phyloP scores from a whole-genome alignment of 2,797 vertebrate genomes.

The Syndactyla subalaris region DNA sequence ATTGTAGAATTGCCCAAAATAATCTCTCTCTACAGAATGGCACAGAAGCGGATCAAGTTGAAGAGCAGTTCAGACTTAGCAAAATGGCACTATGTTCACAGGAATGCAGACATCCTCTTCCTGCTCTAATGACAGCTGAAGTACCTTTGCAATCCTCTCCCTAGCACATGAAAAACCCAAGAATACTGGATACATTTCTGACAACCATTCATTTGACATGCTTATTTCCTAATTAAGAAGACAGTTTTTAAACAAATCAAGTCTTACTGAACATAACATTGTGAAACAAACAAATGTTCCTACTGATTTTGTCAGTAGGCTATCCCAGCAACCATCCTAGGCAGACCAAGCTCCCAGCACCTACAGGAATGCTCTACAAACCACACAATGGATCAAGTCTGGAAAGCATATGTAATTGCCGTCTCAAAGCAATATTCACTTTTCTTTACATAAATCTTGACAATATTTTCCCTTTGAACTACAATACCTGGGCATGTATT shows the following conservation, averaged over 20 bases:
- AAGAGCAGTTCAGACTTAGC: background rate
- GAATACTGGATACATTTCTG: background rate
- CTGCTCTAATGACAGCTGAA: background rate
- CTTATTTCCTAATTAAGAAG: background rate
- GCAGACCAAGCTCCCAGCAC: background rate
- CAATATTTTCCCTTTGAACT: background rate
- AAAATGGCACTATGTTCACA: background rate
- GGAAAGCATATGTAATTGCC: background rate
- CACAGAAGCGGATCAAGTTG: background rate
- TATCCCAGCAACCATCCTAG: background rate
- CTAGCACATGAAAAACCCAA: background rate
- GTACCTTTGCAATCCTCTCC: background rate
- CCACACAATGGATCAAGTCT: background rate
- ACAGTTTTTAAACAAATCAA: background rate
- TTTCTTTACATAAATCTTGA: background rate
- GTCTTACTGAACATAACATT: rapidly evolving
- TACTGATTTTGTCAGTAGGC: background rate
- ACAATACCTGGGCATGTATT: slow-evolving; percentile 87
- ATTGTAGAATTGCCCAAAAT: background rate
- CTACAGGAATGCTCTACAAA: background rate
- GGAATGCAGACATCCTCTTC: background rate
- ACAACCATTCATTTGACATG: background rate
- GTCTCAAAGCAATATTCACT: background rate
- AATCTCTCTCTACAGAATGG: background rate
- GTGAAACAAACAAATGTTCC: background rate